These are phyloP conservation scores for Aegithalos caudatus DNA, from an alignment of 2,113 vertebrate genomes.

Conservation along the genomic window DNA sequence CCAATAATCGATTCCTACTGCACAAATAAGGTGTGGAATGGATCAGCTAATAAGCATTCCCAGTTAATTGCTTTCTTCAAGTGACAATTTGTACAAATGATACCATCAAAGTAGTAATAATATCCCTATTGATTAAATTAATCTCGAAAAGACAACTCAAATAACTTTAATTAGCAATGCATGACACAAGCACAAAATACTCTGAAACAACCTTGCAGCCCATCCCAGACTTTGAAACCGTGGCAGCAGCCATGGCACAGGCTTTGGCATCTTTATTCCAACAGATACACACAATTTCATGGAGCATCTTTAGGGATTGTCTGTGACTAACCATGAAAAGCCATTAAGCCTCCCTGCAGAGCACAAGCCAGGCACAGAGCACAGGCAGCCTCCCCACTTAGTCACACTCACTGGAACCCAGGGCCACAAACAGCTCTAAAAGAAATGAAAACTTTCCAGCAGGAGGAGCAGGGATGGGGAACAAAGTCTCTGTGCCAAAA, in stretches of 20 bases:
- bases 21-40: conserved; percentile 44
- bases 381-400: background rate
- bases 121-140: conserved; percentile 68
- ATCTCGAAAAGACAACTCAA: conserved; percentile 48
- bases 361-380: background rate
- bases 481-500: background rate
- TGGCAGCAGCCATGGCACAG: background rate
- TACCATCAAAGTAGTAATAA: conserved; percentile 67
- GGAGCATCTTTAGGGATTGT: background rate
- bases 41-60: conserved; percentile 58
- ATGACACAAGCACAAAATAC: background rate
- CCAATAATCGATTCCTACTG: conserved; percentile 28
- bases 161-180: conserved; percentile 59
- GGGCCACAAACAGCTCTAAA: background rate
- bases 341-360: background rate
- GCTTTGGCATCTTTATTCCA: background rate
- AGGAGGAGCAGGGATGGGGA: background rate
- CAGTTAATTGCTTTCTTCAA: conserved; percentile 58
- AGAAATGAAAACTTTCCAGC: background rate
- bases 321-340: background rate
- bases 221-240: background rate
- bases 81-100: conserved; percentile 62
- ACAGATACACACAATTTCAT: background rate
- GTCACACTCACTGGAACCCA: background rate
- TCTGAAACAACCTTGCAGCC: conserved; percentile 10